phyloP scores from a whole-genome alignment of 2,113 vertebrate genomes.

The Aldabrachelys gigantea region DNA sequence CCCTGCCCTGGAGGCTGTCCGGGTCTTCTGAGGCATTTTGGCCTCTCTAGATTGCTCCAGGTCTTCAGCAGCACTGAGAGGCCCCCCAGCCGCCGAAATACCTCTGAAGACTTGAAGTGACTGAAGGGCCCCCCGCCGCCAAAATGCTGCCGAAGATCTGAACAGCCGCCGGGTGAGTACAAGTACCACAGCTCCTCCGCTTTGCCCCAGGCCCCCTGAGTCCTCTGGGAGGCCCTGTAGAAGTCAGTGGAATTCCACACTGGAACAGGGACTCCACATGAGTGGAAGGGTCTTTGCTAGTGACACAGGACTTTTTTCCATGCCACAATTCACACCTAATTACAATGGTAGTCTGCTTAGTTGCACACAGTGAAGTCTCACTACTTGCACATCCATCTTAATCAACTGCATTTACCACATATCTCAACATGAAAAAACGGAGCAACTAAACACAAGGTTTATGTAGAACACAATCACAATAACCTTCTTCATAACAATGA shows the following conservation, averaged over 20 bases:
- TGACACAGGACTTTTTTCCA: background rate
- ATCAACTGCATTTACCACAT: conserved; percentile 28
- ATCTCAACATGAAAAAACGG: conserved; percentile 21
- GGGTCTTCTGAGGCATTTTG: no score
- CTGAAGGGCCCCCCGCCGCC: no score
- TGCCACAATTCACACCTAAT: background rate
- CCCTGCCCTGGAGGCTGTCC: no score
- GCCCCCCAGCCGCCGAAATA: no score
- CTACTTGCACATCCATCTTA: conserved; percentile 1
- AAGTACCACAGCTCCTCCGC: no score
- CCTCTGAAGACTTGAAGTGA: no score
- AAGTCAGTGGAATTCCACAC: background rate
- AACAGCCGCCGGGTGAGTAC: no score
- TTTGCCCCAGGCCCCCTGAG: no score
- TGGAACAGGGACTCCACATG: background rate
- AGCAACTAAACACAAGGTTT: background rate
- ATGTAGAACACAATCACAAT: conserved; percentile 49
- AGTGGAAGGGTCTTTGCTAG: background rate
- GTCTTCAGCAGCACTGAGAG: no score
- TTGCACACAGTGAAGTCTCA: background rate
- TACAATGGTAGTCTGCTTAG: background rate
- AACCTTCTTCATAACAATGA: conserved; percentile 51
- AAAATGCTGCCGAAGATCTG: no score
- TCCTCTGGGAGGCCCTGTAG: no score
- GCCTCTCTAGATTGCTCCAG: no score